Conservation (phyloP, 2,797 vertebrate species). For the Gambelia wislizenii region DNA sequence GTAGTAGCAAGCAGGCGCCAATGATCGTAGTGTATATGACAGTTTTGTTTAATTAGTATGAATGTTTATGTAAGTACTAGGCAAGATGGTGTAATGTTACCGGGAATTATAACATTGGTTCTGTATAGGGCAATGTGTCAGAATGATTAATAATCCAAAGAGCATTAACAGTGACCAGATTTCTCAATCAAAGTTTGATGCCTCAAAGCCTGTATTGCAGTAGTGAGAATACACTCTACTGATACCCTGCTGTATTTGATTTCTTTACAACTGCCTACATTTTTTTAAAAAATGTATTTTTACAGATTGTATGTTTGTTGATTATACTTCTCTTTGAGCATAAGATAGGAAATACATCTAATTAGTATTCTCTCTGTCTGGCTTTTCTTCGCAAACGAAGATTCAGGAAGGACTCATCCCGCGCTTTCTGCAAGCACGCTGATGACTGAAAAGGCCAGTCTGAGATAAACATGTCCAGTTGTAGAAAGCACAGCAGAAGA, state of each 20-base stretch:
- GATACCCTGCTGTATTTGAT: background rate
- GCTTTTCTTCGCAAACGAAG: no score
- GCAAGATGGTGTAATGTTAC: background rate
- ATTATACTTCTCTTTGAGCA: background rate
- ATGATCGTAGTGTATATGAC: background rate
- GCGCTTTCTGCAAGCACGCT: no score
- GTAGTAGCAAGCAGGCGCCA: background rate
- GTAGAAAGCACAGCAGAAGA: no score
- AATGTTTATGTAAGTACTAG: background rate
- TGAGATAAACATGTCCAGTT: no score
- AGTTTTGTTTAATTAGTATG: slow-evolving; percentile 20
- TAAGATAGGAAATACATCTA: background rate
- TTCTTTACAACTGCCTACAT: background rate
- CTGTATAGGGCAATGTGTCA: slow-evolving; percentile 28
- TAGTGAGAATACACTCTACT: background rate
- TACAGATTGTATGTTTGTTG: background rate
- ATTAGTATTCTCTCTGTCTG: no score
- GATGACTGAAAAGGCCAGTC: no score
- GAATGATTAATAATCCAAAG: slow-evolving; percentile 36
- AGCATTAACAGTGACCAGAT: background rate
- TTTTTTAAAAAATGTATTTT: background rate
- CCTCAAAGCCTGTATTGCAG: background rate
- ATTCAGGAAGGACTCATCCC: no score
- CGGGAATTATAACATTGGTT: slow-evolving; percentile 20
- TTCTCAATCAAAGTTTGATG: slow-evolving; percentile 3